Base-by-base conservation (phyloP, 2,888 invertebrate genomes). In the Ametastegia equiseti region DNA sequence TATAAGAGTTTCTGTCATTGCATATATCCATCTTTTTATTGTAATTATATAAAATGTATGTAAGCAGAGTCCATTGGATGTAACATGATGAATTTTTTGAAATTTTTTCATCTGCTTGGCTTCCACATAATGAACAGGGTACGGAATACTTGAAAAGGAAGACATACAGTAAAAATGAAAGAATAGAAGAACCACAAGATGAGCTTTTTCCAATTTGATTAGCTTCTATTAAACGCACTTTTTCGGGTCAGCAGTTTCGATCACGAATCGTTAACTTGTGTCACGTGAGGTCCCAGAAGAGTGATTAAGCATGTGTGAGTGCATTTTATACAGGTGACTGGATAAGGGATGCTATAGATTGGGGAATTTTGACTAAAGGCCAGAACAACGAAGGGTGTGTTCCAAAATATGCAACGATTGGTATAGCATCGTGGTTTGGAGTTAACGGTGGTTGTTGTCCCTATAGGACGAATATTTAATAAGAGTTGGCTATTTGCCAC, bases 391-490 rank as follows among this genome's bases (percentile, higher is more conserved):
- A 15, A 65, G 30, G 63, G 9, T 36, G 15, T 36, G 63, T 65
- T 65, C 27, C n/a, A 33, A 65, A 65, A 65, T 65, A 65, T 65
- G 63, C 27, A 65, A 65, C 63, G 36, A n/a, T 39, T 67, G 39
- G 36, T 42, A n/a, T n/a, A 36, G 67, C 19, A 23, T 67, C 67
- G 67, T 42, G 39, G 36, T 67, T 67, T 36, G 36, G n/a, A 67
- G 39, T 36, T 19, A 67, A 67, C 39, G 39, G 39, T 39, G 9
- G 39, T 39, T 9, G 36, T 36, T 23, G 39, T 15, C 54, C 54
- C n/a, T 7, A 6, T 36, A 19, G 39, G 67, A 36, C 39, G n/a
- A 13, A 54, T 54, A n/a, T 54, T 67, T 19, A 67, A n/a, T 36
- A 36, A 54, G 54, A 54, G 36, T 67, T 67, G 67, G 67, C 67